Evolutionary conservation across 2,888 invertebrate genomes (phyloP).

Genomic region (Agrotis exclamationis): DNA sequence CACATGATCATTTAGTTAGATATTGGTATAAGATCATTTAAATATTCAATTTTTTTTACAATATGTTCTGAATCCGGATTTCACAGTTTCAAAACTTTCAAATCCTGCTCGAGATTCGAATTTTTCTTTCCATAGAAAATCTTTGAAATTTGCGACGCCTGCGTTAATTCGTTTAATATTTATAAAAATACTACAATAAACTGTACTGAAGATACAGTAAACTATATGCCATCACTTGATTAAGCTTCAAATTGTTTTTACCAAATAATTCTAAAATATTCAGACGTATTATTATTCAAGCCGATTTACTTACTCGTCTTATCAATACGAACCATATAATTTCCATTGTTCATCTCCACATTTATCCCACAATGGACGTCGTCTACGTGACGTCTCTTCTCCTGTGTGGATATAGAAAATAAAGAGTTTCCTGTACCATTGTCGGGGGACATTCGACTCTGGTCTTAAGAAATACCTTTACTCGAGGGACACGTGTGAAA

Average conservation of each 20-base stretch:
- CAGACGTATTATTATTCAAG: not conserved
- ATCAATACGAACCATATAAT: constrained; percentile 55
- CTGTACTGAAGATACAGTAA: not conserved
- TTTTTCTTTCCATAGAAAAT: no score
- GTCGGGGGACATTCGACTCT: constrained; percentile 77
- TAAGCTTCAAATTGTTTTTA: no score
- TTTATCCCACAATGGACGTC: constrained; percentile 60
- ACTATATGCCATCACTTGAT: not conserved
- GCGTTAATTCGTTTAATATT: no score
- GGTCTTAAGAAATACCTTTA: constrained; percentile 79
- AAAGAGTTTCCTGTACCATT: constrained; percentile 88
- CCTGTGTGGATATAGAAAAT: constrained; percentile 81
- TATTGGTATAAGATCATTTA: no score
- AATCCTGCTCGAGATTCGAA: no score
- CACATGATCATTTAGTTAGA: no score
- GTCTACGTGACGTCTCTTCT: constrained; percentile 80
- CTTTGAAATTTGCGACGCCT: no score
- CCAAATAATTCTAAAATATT: not conserved
- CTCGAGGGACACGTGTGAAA: constrained; percentile 82
- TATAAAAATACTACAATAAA: no score
- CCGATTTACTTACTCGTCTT: constrained; percentile 4
- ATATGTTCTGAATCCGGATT: no score
- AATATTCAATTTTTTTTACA: no score
- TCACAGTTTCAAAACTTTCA: no score
- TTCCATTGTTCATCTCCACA: constrained; percentile 56